Conservation (phyloP, 2,888 invertebrate species). For the Dugesia japonica region DNA sequence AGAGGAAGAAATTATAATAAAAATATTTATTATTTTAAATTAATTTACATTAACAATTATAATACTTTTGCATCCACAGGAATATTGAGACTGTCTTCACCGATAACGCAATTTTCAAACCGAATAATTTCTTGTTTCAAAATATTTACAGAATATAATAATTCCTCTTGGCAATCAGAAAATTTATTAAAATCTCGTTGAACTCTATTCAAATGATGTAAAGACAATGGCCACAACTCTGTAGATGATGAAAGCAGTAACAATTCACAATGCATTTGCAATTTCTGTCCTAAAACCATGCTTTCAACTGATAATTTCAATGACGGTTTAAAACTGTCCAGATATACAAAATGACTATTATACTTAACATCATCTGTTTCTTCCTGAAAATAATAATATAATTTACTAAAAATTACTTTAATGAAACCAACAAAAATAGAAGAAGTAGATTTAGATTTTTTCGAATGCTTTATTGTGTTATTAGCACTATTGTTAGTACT, state of each 20-base stretch:
- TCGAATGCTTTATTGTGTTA: not conserved
- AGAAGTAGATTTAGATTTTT: not conserved
- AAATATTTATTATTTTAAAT: too few relatives aligned
- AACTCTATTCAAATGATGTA: not conserved
- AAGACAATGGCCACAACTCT: not conserved
- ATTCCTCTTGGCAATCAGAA: not conserved
- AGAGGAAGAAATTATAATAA: too few relatives aligned
- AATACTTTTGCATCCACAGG: not conserved
- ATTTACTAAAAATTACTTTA: not conserved
- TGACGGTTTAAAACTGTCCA: not conserved
- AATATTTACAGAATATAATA: not conserved
- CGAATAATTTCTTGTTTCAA: not conserved
- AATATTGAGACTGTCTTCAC: not conserved
- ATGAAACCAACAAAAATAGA: not conserved
- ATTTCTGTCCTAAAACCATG: not conserved
- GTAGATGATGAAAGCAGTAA: not conserved
- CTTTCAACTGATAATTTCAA: not conserved
- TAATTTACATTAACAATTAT: too few relatives aligned
- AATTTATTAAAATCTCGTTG: constrained; percentile 12
- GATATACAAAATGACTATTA: not conserved
- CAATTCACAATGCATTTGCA: not conserved
- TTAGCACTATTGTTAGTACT: not conserved
- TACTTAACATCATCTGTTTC: not conserved
- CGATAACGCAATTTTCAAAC: not conserved
- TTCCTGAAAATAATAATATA: not conserved